Conservation (phyloP, 2,113 vertebrate species). For the Boulengeromyrus knoepffleri region DNA sequence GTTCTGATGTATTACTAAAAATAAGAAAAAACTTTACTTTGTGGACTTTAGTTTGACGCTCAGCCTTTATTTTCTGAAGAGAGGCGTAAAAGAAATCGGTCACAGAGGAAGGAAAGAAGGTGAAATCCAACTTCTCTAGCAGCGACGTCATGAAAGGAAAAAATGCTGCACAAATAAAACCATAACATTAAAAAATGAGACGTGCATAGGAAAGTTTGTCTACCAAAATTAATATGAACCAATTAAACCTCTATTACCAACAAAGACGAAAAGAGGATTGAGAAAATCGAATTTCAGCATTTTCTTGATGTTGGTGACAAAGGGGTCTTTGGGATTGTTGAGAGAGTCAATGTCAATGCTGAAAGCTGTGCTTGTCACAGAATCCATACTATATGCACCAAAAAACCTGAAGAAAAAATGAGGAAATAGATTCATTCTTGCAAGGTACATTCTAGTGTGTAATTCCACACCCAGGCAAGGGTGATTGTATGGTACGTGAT, state of each 20-base stretch:
- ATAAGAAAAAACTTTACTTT: constrained; percentile 30
- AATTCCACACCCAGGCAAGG: not conserved
- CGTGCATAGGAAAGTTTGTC: not conserved
- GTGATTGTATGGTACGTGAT: not conserved
- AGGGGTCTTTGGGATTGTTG: constrained; percentile 61
- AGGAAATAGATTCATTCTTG: not conserved
- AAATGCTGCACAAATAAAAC: constrained; percentile 45
- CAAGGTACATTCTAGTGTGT: not conserved
- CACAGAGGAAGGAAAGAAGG: constrained; percentile 43
- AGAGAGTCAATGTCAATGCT: constrained; percentile 66
- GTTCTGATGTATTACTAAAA: not conserved
- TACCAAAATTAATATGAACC: not conserved
- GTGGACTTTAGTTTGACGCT: constrained; percentile 29
- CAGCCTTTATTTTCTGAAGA: constrained; percentile 58
- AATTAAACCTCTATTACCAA: constrained; percentile 43
- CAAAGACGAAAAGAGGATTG: constrained; percentile 43
- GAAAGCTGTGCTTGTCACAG: constrained; percentile 66
- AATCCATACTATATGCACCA: constrained; percentile 63
- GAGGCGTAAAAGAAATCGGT: constrained; percentile 50
- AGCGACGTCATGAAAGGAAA: constrained; percentile 54
- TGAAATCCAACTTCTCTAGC: constrained; percentile 57
- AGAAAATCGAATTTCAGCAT: constrained; percentile 57
- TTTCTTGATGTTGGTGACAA: constrained; percentile 64
- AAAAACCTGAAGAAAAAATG: constrained; percentile 36
- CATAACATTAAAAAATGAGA: not conserved